These are phyloP conservation scores for Pseudorasbora parva DNA, from an alignment of 2,113 vertebrate species.

Conservation along the genomic window DNA sequence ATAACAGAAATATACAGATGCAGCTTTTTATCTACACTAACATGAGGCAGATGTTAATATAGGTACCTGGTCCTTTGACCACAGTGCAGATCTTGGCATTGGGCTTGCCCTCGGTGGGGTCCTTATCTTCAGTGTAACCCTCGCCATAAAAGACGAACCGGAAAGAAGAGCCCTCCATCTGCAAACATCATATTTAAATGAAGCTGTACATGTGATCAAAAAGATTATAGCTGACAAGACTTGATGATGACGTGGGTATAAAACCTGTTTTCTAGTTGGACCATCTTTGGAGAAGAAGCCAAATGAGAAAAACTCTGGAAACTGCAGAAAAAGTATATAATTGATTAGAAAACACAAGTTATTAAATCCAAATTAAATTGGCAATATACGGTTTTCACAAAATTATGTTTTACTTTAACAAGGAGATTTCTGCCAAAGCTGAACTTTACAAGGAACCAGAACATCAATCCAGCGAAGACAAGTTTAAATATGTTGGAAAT, in stretches of 20 bases:
- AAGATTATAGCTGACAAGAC: not conserved
- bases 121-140: slow-evolving; percentile 84
- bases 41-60: not conserved
- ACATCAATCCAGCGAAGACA: slow-evolving; percentile 88
- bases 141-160: slow-evolving; percentile 88
- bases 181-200: slow-evolving; percentile 34
- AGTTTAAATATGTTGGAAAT: slow-evolving; percentile 83
- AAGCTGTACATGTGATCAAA: not conserved
- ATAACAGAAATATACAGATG: not conserved
- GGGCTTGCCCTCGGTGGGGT: slow-evolving; percentile 81
- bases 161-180: slow-evolving; percentile 91
- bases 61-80: slow-evolving; percentile 91
- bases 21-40: not conserved
- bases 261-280: slow-evolving; percentile 93
- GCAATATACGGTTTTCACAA: not conserved
- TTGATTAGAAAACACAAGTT: not conserved
- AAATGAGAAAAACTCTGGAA: slow-evolving; percentile 91
- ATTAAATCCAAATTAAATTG: not conserved
- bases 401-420: slow-evolving; percentile 82
- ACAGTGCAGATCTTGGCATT: slow-evolving; percentile 88
- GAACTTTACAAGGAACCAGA: slow-evolving; percentile 88
- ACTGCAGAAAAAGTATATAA: slow-evolving; percentile 68
- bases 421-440: slow-evolving; percentile 90
- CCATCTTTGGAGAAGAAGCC: slow-evolving; percentile 87
- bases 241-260: slow-evolving; percentile 11